A percentile compares a stretch with the other conserved stretches of the same genome.
phyloP scores from a whole-genome alignment of 2,113 vertebrate species.

The Eonycteris spelaea region DNA sequence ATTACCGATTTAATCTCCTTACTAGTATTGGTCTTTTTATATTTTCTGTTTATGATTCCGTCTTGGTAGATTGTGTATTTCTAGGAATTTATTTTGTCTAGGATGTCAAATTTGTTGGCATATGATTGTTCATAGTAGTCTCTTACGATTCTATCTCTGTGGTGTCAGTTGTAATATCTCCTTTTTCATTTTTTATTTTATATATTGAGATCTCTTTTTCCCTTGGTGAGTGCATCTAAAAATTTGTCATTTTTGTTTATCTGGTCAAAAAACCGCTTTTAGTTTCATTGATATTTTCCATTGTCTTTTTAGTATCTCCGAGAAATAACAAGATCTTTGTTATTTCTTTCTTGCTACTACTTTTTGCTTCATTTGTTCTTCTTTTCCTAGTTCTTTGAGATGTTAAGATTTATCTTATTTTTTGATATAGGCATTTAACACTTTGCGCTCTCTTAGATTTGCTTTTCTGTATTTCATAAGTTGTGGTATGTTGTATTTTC shows the following conservation, averaged over 20 bases:
- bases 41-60: not conserved
- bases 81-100: not conserved
- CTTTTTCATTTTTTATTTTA: not conserved
- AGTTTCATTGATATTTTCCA: not conserved
- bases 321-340: not conserved
- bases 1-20: not conserved
- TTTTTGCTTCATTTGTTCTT: not conserved
- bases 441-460: not conserved
- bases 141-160: not conserved
- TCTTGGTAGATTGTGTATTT: not conserved
- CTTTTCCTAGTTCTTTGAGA: not conserved
- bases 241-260: not conserved
- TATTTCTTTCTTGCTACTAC: not conserved
- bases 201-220: not conserved
- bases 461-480: not conserved
- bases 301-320: not conserved
- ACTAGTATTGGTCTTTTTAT: not conserved
- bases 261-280: not conserved
- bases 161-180: not conserved
- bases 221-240: not conserved
- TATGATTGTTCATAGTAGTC: not conserved
- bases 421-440: not conserved
- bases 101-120: not conserved
- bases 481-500: not conserved
- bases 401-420: not conserved